Evolutionary conservation across 2,797 vertebrate genomes (phyloP).

Genomic region (Sebastiscus tertius): DNA sequence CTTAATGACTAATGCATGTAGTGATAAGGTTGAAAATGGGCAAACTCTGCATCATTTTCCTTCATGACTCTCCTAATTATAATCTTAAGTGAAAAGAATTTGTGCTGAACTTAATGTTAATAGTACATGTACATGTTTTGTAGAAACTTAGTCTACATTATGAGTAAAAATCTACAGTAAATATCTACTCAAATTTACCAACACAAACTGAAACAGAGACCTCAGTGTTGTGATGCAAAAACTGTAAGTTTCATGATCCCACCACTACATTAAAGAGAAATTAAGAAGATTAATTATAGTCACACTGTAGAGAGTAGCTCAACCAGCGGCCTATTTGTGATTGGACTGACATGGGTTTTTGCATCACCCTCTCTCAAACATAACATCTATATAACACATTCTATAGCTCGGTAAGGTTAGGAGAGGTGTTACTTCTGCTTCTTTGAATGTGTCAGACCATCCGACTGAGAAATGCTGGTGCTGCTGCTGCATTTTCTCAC

Average conservation of each 20-base stretch:
- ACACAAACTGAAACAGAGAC: background rate
- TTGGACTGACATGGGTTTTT: background rate
- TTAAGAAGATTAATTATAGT: background rate
- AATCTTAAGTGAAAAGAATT: background rate
- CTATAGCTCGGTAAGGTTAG: background rate
- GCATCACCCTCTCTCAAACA: background rate
- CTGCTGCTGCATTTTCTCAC: constrained; percentile 26
- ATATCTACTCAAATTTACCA: background rate
- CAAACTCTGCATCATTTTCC: background rate
- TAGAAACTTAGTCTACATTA: background rate
- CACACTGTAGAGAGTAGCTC: background rate
- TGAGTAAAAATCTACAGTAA: background rate
- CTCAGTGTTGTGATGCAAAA: background rate
- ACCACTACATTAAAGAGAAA: background rate
- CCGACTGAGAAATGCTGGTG: background rate
- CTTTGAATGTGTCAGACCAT: constrained; percentile 16
- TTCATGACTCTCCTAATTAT: background rate
- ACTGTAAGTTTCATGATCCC: background rate
- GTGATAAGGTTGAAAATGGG: background rate
- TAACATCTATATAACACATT: background rate
- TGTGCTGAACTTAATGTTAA: background rate
- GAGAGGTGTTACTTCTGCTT: constrained; percentile 26
- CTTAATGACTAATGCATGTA: background rate
- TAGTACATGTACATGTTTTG: background rate
- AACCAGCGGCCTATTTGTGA: background rate